These are phyloP conservation scores for Leptoclinus maculatus DNA, from an alignment of 2,797 vertebrate genomes.

Conservation along the genomic window DNA sequence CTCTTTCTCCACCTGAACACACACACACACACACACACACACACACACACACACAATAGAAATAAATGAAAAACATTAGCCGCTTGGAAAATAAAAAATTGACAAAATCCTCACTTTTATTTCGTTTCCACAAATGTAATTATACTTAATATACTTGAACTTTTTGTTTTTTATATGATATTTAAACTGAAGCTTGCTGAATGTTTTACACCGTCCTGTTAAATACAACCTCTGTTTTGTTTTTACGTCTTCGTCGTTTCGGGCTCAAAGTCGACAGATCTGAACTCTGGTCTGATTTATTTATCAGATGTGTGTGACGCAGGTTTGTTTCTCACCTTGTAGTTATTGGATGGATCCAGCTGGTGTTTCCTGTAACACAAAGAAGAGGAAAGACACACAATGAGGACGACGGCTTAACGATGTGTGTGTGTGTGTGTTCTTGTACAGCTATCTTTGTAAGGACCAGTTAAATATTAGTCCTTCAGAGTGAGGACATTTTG, in stretches of 20 bases:
- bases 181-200: neutral
- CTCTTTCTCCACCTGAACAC: constrained; percentile 73
- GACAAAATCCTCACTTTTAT: too few species aligned
- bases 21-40: neutral
- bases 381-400: constrained; percentile 52
- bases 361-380: constrained; percentile 77
- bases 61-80: neutral
- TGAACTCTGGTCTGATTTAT: neutral
- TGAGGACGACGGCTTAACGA: constrained; percentile 6
- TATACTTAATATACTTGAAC: neutral
- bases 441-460: neutral
- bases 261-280: neutral
- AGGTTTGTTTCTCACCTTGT: constrained; percentile 73
- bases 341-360: constrained; percentile 74
- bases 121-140: neutral
- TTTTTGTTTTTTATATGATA: neutral
- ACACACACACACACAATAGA: neutral
- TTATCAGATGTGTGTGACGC: constrained; percentile 16
- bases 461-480: neutral
- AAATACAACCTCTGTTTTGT: neutral
- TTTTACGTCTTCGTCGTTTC: neutral
- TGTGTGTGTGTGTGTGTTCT: neutral
- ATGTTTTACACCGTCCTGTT: neutral
- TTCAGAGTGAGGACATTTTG: neutral
- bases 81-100: neutral